Conservation (phyloP, 2,888 invertebrate species). For the Fissipunctia ypsillon region DNA sequence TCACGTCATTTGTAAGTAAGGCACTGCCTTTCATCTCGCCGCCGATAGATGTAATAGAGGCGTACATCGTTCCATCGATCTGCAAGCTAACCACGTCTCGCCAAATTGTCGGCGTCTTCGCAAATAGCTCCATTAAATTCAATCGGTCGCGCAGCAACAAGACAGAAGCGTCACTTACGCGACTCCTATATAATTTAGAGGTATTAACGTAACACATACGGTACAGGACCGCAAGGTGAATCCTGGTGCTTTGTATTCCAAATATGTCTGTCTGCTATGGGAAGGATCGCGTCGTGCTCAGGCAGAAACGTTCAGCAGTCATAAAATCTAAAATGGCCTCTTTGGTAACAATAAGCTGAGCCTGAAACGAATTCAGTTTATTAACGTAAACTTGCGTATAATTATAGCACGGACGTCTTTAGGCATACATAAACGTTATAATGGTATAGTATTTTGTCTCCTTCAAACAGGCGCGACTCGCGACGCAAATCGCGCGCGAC, state of each 20-base stretch:
- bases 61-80: constrained; percentile 67
- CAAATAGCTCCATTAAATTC: constrained; percentile 87
- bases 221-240: constrained; percentile 64
- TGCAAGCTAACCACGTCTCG: constrained; percentile 78
- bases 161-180: constrained; percentile 84
- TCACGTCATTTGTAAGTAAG: constrained; percentile 63
- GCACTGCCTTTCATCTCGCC: constrained; percentile 70
- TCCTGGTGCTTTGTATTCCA: constrained; percentile 76
- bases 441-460: constrained; percentile 30
- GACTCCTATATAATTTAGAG: constrained; percentile 84
- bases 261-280: constrained; percentile 68
- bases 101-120: constrained; percentile 80
- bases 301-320: constrained; percentile 54
- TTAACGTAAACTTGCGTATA: constrained; percentile 37
- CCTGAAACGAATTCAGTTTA: constrained; percentile 46
- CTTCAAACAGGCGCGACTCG: too few species aligned
- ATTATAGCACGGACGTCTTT: constrained; percentile 36
- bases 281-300: constrained; percentile 47
- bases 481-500: too few species aligned
- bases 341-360: constrained; percentile 47
- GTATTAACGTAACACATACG: constrained; percentile 77
- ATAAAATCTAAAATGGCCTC: constrained; percentile 62
- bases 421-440: constrained; percentile 34
- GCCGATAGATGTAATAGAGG: constrained; percentile 70
- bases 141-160: constrained; percentile 78